Evolutionary conservation across 2,888 invertebrate species (phyloP), one percentile per base, ranked within the genome.

Genomic region (Yponomeuta cagnagella): DNA sequence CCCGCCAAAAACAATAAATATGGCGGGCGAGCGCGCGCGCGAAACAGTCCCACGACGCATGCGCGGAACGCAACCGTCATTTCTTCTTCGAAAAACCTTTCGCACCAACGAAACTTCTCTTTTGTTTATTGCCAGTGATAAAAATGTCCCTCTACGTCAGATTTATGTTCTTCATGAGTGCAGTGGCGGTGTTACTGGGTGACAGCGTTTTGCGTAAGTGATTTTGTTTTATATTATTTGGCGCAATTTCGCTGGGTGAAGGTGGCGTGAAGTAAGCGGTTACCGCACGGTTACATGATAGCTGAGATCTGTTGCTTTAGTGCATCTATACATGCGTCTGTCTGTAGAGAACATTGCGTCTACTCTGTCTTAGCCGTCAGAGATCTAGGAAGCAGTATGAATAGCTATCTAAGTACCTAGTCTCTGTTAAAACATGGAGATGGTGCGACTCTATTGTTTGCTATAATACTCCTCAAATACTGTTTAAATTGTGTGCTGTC

Each of bases 131-230:
- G 33, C n/a, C 68, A 68, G 15, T n/a, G 68, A 43, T 71, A 71
- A 69, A 58, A 65, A 74, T 69, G 73, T 80, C 80, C 78, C 75
- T 75, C 70, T 72, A 72, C 71, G 73, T 75, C 73, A 72, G 75
- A 65, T 73, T 78, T 70, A 70, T 77, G 70, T 70, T 79, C 68
- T 72, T 77, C 66, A 69, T 76, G 68, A 74, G 76, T 69, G 75
- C 77, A 68, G 74, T 77, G 71, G 75, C 23, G 9, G 23, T 12
- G 48, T 68, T 78, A 73, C 70, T 74, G n/a, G 78, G 77, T 37
- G 79, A 82, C 71, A 76, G 77, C 74, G 74, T 73, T 64, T 78
- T 83, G 72, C 82, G 82, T 83, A 77, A 83, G 82, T 58, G 52
- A 58, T 58, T 15, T 58, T 58, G 15, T 58, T 58, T 15, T 58